These are phyloP conservation scores for Pagetopsis macropterus DNA, from an alignment of 2,797 vertebrate genomes.

Conservation along the genomic window DNA sequence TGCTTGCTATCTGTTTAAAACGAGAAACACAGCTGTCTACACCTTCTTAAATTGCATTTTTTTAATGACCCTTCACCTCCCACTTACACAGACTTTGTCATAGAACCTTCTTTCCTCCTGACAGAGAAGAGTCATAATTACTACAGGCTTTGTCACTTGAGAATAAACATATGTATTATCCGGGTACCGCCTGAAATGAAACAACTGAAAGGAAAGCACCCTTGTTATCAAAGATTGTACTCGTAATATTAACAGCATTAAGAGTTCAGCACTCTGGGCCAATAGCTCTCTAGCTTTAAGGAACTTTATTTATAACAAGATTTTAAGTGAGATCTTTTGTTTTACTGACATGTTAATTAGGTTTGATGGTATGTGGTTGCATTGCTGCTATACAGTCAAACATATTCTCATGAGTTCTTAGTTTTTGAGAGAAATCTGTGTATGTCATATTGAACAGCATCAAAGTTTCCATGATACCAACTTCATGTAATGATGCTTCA, in stretches of 20 bases:
- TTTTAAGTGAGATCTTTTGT: conserved; percentile 1
- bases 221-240: not conserved
- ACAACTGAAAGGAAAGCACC: not conserved
- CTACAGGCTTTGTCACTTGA: not conserved
- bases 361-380: conserved; percentile 1
- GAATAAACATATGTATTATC: not conserved
- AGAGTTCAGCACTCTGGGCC: not conserved
- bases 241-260: not conserved
- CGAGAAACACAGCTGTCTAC: not conserved
- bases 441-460: conserved; percentile 29
- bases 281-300: not conserved
- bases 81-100: not conserved
- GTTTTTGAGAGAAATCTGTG: not conserved
- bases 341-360: conserved; percentile 7
- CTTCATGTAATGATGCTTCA: conserved; percentile 67
- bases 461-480: conserved; percentile 55
- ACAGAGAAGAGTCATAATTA: not conserved
- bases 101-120: not conserved
- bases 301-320: conserved; percentile 8
- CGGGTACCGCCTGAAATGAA: not conserved
- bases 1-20: not conserved
- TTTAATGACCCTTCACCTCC: not conserved
- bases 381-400: conserved; percentile 1
- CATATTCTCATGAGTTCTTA: conserved; percentile 3
- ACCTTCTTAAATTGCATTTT: not conserved